Base-by-base conservation (phyloP, 2,888 invertebrate genomes). In the Siphonodentalium dalli region DNA sequence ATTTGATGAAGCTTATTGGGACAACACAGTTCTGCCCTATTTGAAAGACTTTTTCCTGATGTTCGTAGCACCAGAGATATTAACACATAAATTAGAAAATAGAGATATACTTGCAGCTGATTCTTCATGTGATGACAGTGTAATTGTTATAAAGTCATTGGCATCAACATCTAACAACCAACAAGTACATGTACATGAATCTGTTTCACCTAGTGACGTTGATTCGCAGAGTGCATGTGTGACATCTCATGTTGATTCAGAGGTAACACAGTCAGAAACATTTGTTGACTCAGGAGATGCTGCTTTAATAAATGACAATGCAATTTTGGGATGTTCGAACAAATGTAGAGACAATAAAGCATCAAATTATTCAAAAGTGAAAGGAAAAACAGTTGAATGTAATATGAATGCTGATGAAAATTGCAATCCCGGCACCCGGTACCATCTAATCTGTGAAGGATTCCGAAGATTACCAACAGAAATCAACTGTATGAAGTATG, bases 401-500 rank as follows among this genome's bases (percentile, higher is more conserved):
- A 44, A 38, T n/a, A n/a, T n/a, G n/a, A n/a, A n/a, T 31, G 33
- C 31, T 7, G 46, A 56, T 23, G 15, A 45, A 7, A 15, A 23
- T 2, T 56, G 56, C 34, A 13, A 15, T 3, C 18, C 24, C 11
- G 15, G 31, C 13, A 42, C 41, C 8, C 42, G 56, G 47, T 51
- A 37, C 23, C 44, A 51, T n/a, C 28, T 37, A 21, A 38, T 44
- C 31, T 51, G 51, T 39, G 44, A 51, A 34, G 51, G 44, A 13
- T 38, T 38, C 31, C 27, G 44, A 20, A 27, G 44, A 18, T 2
- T 50, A 27, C 24, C 35, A 2, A 15, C 29, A 18, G 13, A 37
- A 6, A 6, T 24, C 2, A n/a, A 9, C 6, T 6, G 11, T 13
- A 21, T 27, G 21, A 50, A 26, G 9, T 50, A 50, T 50, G 43